Evolutionary conservation across 2,113 vertebrate species (phyloP).

Genomic region (Plectropomus leopardus): DNA sequence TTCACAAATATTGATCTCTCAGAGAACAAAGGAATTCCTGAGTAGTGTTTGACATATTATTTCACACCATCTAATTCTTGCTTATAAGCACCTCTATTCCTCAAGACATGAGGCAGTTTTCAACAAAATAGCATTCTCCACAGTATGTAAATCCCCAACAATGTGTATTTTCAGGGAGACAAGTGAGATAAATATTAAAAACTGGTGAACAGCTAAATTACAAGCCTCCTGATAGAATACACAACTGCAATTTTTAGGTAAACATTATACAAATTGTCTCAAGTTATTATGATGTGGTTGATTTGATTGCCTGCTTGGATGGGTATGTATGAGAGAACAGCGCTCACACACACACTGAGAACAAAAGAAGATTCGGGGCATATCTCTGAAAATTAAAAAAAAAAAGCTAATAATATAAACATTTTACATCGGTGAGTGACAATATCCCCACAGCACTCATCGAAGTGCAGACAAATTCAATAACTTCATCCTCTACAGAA

Average conservation of each 20-base stretch:
- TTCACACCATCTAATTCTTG: slow-evolving; percentile 29
- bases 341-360: background rate
- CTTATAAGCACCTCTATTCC: slow-evolving; percentile 10
- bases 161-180: background rate
- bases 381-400: slow-evolving; percentile 7
- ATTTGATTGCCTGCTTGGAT: slow-evolving; percentile 4
- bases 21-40: slow-evolving; percentile 58
- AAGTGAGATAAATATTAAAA: background rate
- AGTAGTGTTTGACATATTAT: slow-evolving; percentile 28
- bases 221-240: slow-evolving; percentile 20
- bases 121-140: background rate
- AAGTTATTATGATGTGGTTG: slow-evolving; percentile 1
- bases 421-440: slow-evolving; percentile 43
- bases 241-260: background rate
- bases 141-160: slow-evolving; percentile 6
- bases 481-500: slow-evolving; percentile 51
- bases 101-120: slow-evolving; percentile 2
- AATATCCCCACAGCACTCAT: slow-evolving; percentile 19
- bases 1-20: slow-evolving; percentile 52
- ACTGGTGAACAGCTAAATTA: slow-evolving; percentile 10
- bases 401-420: slow-evolving; percentile 38
- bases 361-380: slow-evolving; percentile 32
- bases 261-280: background rate
- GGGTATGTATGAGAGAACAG: background rate
- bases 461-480: slow-evolving; percentile 55